A percentile compares a stretch with the other conserved stretches of the same genome.
Conservation (phyloP, 2,797 vertebrate species). For the Gorsachius magnificus region DNA sequence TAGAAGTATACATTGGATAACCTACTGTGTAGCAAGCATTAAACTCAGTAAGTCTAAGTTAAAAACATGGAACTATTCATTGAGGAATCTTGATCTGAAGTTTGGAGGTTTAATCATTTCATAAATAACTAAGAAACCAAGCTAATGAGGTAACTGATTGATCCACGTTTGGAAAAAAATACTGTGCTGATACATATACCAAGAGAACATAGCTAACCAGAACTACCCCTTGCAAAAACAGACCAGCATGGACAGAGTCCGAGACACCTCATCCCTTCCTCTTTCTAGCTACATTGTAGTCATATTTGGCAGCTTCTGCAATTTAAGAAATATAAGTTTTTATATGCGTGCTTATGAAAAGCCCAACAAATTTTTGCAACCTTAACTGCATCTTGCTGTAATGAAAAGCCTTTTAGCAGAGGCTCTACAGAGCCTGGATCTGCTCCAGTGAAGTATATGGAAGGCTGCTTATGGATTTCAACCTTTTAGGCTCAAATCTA, state of each 20-base stretch:
- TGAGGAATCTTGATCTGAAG: not conserved
- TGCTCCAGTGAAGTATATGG: not conserved
- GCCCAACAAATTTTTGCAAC: not conserved
- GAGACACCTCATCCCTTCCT: not conserved
- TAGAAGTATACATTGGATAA: not conserved
- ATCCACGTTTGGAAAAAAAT: not conserved
- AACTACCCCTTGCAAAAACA: not conserved
- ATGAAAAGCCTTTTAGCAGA: conserved; percentile 23
- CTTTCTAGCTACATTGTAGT: not conserved
- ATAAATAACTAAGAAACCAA: not conserved
- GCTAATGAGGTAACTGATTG: not conserved
- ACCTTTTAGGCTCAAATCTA: not conserved
- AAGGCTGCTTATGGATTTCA: conserved; percentile 1
- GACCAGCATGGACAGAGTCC: not conserved
- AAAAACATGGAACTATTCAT: not conserved
- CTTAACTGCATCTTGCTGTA: not conserved
- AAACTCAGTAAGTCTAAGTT: not conserved
- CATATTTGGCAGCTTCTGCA: not conserved
- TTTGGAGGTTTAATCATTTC: not conserved
- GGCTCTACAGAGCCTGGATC: not conserved
- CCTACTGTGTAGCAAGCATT: not conserved
- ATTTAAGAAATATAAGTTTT: not conserved
- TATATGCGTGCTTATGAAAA: not conserved
- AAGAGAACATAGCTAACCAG: not conserved
- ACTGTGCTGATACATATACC: not conserved